Percentiles rank a stretch among this genome's conserved stretches.
phyloP scores from a whole-genome alignment of 2,888 invertebrate genomes.

The Cheilosia soror region DNA sequence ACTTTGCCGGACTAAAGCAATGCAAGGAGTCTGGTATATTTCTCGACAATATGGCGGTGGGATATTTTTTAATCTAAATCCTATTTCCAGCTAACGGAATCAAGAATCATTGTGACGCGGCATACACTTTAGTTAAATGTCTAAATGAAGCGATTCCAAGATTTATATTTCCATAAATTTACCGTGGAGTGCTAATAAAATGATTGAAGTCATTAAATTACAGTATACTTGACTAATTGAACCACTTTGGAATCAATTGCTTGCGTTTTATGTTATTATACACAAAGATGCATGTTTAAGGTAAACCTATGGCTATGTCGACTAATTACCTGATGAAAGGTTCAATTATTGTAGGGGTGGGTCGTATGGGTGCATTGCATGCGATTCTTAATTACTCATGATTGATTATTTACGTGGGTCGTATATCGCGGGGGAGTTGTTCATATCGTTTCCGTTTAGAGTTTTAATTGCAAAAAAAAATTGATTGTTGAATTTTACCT shows the following conservation, averaged over 20 bases:
- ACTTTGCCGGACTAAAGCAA: conserved; percentile 77
- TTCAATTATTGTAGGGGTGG: conserved; percentile 30
- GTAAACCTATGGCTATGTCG: neutral
- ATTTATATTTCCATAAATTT: conserved; percentile 80
- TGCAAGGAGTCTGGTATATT: conserved; percentile 79
- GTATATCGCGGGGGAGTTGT: neutral
- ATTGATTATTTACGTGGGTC: conserved; percentile 11
- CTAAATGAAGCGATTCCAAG: conserved; percentile 78
- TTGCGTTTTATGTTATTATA: conserved; percentile 7
- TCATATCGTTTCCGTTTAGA: neutral
- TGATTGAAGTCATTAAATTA: neutral
- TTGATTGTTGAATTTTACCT: neutral
- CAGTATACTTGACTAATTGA: conserved; percentile 17
- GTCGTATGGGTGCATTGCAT: conserved; percentile 37
- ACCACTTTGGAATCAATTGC: conserved; percentile 1
- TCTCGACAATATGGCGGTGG: neutral
- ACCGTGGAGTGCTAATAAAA: neutral
- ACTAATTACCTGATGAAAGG: conserved; percentile 35
- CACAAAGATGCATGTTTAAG: neutral
- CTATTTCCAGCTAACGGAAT: conserved; percentile 78
- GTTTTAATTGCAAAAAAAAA: neutral
- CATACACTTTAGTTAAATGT: conserved; percentile 79
- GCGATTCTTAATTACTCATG: conserved; percentile 10
- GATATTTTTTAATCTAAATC: neutral
- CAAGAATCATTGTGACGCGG: conserved; percentile 82